Percentiles rank a stretch among this genome's conserved stretches.
Conservation (phyloP, 2,888 invertebrate species). For the Aphidoletes aphidimyza region DNA sequence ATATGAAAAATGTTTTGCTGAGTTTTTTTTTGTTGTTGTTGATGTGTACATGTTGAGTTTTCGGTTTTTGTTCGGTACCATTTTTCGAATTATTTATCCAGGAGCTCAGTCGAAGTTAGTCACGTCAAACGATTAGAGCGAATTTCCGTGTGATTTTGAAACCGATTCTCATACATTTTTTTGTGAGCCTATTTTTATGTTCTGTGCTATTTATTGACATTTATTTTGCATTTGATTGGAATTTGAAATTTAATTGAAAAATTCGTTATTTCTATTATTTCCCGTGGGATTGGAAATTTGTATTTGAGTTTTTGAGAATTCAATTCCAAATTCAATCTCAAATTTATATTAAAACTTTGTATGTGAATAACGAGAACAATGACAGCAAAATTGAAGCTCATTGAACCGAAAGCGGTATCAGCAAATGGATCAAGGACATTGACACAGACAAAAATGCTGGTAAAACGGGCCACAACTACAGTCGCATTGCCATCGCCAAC, state of each 20-base stretch:
- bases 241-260: too few relatives aligned
- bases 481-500: not conserved
- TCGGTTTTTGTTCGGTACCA: constrained; percentile 17
- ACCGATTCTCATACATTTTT: too few relatives aligned
- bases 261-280: too few relatives aligned
- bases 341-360: not conserved
- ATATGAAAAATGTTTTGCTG: not conserved
- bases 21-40: not conserved
- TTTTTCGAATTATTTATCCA: constrained; percentile 28
- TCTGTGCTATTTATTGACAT: too few relatives aligned
- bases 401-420: constrained; percentile 15
- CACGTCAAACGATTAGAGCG: constrained; percentile 42
- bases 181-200: too few relatives aligned
- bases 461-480: not conserved
- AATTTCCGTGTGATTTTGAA: not conserved
- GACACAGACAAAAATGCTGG: not conserved
- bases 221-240: too few relatives aligned
- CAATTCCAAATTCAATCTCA: not conserved
- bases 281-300: not conserved
- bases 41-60: not conserved
- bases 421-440: constrained; percentile 26
- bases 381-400: constrained; percentile 35
- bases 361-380: not conserved
- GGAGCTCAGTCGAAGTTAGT: constrained; percentile 34
- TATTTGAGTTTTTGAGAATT: not conserved